A percentile compares a stretch with the other conserved stretches of the same genome.
phyloP scores from a whole-genome alignment of 2,888 invertebrate species.

The Apotomis capreana region DNA sequence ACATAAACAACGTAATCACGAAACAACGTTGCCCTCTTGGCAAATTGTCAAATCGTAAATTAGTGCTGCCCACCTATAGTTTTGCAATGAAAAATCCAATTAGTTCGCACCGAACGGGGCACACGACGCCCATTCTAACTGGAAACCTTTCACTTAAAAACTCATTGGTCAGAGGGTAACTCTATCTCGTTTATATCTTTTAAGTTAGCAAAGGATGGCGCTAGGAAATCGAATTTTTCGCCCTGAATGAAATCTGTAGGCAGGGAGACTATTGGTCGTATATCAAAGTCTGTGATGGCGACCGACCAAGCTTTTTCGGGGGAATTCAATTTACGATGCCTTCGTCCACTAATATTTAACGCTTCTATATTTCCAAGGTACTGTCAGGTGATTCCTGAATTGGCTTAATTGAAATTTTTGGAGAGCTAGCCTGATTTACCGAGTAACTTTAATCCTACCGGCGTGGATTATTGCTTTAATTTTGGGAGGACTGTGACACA shows the following conservation, averaged over 20 bases:
- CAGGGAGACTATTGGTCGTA: conserved; percentile 45
- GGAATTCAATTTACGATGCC: conserved; percentile 50
- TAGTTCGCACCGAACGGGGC: conserved; percentile 45
- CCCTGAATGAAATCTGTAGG: conserved; percentile 18
- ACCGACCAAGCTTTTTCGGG: conserved; percentile 50
- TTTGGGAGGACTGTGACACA: background rate
- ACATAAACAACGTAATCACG: conserved; percentile 40
- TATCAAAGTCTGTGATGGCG: conserved; percentile 53
- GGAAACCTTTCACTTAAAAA: conserved; percentile 2
- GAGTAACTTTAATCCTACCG: background rate
- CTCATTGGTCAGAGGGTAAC: background rate
- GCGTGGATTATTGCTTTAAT: conserved; percentile 5
- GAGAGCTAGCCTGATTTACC: conserved; percentile 6
- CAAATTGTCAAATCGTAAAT: conserved; percentile 51
- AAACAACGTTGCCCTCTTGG: conserved; percentile 37
- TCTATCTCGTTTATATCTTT: conserved; percentile 16
- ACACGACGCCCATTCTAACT: conserved; percentile 1
- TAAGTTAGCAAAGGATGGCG: conserved; percentile 26
- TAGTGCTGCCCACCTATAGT: conserved; percentile 50
- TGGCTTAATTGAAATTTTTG: conserved; percentile 48
- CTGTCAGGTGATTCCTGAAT: conserved; percentile 46
- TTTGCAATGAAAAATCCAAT: conserved; percentile 58
- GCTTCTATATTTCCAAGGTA: conserved; percentile 42
- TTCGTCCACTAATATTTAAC: conserved; percentile 43
- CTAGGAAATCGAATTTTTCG: conserved; percentile 15